phyloP scores from a whole-genome alignment of 2,113 vertebrate genomes.

The Malurus melanocephalus region DNA sequence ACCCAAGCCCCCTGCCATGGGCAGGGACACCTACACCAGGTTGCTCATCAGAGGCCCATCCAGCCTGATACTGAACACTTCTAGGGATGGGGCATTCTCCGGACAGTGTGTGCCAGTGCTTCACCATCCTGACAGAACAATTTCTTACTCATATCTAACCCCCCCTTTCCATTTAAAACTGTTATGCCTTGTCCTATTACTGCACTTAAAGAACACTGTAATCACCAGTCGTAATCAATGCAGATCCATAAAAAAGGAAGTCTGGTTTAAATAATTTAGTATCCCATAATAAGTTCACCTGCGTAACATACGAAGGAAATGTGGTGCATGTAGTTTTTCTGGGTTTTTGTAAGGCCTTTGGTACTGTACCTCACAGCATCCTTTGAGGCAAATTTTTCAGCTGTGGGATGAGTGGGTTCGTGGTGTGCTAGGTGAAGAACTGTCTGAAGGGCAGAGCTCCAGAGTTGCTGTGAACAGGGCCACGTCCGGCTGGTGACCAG shows the following conservation, averaged over 20 bases:
- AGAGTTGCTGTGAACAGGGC: fast-evolving
- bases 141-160: neutral
- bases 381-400: neutral
- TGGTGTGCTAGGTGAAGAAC: neutral
- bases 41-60: neutral
- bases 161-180: neutral
- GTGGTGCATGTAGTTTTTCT: fast-evolving
- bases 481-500: neutral
- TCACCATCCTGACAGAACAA: neutral
- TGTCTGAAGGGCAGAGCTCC: neutral
- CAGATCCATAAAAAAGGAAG: neutral
- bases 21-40: neutral
- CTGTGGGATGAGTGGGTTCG: neutral
- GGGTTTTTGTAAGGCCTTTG: neutral
- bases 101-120: neutral
- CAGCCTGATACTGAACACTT: neutral
- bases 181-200: neutral
- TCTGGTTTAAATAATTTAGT: neutral
- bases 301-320: neutral
- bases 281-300: neutral
- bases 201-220: neutral
- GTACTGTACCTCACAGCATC: neutral
- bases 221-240: neutral
- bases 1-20: neutral
- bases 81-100: neutral